Base-by-base conservation (phyloP, 1,140 invertebrate species). In the Ridgeia piscesae region DNA sequence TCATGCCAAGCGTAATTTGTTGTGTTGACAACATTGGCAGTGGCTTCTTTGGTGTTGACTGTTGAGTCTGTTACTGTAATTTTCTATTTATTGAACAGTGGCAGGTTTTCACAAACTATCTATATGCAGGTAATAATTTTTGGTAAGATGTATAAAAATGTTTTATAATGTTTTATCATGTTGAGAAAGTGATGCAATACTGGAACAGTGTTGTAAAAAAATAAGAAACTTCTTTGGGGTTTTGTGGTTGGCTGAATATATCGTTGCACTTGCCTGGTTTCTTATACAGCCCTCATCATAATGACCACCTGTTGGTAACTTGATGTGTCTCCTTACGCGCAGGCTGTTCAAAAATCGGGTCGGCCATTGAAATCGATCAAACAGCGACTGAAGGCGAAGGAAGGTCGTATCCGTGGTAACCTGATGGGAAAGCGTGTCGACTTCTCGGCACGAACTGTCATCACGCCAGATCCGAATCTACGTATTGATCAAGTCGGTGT, bases 401-500 rank as follows among this genome's bases (percentile, higher is more conserved):
- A 99, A 97, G 99, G 99, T 0, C 97, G 99, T 94, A 99, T 99
- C 94, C 97, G 99, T 96, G 99, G 99, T 94, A 99, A 99, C 95
- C 97, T 99, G 94, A 99, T 99, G 99, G 99, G 99, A 92, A 99
- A 99, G 96, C 98, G 99, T 97, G 99, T 99, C 0, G 99, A 99
- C 95, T 99, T 99, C 95, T 99, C 99, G 0, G 99, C 99, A 11
- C 97, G 99, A 96, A 99, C 99, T 95, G 99, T 99, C 93, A 99
- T 99, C 95, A 99, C 99, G 14, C 99, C 99, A 0, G 99, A 99
- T 97, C 99, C 99, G 0, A 99, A 99, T 96, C 96, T 99, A 58
- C 97, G 98, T 93, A 99, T 99, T 95, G 99, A 99, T 96, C 99
- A 96, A 92, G 99, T 99, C 88, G 99, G 99, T 91, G 99, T 99